These are phyloP conservation scores for Volucella inflata DNA, from an alignment of 2,888 invertebrate species.

Conservation along the genomic window DNA sequence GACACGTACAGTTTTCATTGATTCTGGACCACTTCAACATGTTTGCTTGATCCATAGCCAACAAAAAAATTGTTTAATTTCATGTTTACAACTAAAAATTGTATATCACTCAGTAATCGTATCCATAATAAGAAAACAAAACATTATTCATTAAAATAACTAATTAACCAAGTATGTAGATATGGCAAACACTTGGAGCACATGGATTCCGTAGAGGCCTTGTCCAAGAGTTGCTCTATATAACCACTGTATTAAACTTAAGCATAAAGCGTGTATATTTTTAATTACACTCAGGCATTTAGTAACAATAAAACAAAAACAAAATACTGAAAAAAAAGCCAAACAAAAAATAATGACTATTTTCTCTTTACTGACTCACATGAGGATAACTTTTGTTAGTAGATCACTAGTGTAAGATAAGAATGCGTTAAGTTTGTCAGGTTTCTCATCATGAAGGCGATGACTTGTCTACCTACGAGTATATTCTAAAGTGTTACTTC, in stretches of 20 bases:
- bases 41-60: too few species aligned
- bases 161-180: too few species aligned
- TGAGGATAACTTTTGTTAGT: slow-evolving; percentile 42
- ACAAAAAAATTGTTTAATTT: too few species aligned
- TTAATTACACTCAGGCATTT: slow-evolving; percentile 44
- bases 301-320: slow-evolving; percentile 1
- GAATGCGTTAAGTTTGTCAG: slow-evolving; percentile 49
- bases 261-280: slow-evolving; percentile 13
- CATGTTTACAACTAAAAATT: too few species aligned
- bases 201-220: not conserved
- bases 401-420: slow-evolving; percentile 54
- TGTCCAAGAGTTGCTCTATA: slow-evolving; percentile 16
- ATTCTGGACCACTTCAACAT: too few species aligned
- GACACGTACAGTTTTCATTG: too few species aligned
- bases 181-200: not conserved
- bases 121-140: too few species aligned
- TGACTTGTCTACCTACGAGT: not conserved
- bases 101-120: too few species aligned
- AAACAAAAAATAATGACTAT: not conserved
- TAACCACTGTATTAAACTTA: slow-evolving; percentile 29
- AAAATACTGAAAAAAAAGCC: slow-evolving; percentile 37
- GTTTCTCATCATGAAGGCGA: slow-evolving; percentile 44
- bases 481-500: slow-evolving; percentile 52
- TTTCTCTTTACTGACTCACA: slow-evolving; percentile 21
- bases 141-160: too few species aligned